Conservation (phyloP, 1,140 invertebrate genomes). For the Chironomus tepperi region DNA sequence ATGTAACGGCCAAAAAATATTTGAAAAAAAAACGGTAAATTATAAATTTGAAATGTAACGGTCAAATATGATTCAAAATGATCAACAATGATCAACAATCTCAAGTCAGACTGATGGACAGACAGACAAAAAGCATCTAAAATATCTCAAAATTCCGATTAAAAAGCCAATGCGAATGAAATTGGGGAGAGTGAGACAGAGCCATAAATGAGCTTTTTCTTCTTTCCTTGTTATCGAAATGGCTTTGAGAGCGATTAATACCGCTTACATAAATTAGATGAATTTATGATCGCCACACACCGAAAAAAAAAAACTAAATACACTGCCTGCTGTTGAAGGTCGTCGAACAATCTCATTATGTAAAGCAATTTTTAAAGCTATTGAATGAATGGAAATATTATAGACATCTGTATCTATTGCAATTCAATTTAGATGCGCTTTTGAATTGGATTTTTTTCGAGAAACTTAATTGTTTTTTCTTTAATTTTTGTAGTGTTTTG, state of each 20-base stretch:
- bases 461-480: neutral
- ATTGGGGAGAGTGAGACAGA: neutral
- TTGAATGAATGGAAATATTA: neutral
- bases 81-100: no score
- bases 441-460: neutral
- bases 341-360: slow-evolving; percentile 6
- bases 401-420: slow-evolving; percentile 3
- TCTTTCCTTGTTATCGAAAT: neutral
- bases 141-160: no score
- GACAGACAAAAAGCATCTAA: no score
- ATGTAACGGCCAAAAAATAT: no score
- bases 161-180: no score
- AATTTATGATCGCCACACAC: neutral
- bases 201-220: neutral
- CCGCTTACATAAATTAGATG: slow-evolving; percentile 13
- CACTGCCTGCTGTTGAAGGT: slow-evolving; percentile 7
- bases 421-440: slow-evolving; percentile 2
- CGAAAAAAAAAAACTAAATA: neutral
- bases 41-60: no score
- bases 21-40: no score
- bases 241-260: slow-evolving; percentile 2
- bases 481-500: no score
- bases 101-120: no score
- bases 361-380: neutral
- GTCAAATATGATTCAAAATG: no score